Percentiles rank a stretch among this genome's conserved stretches.
phyloP scores from a whole-genome alignment of 2,888 invertebrate genomes.

The Drosophila paramelanica region DNA sequence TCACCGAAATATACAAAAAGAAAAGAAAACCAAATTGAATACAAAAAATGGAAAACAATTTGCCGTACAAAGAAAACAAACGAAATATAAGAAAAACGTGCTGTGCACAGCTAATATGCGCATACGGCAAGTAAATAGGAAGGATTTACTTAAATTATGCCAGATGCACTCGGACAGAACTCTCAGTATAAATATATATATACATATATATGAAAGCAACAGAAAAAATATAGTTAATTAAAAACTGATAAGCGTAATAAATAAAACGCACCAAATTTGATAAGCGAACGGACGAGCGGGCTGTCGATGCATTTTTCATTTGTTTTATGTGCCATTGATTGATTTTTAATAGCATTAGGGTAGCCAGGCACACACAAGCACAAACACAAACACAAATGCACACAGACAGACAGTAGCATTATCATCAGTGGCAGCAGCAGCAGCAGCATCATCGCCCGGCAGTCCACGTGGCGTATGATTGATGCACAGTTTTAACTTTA shows the following conservation, averaged over 20 bases:
- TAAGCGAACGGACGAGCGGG: constrained; percentile 40
- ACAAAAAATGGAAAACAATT: constrained; percentile 18
- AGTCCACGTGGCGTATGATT: constrained; percentile 76
- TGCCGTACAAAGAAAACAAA: constrained; percentile 27
- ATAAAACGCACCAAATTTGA: constrained; percentile 31
- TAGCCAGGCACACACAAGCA: constrained; percentile 20
- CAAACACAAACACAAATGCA: constrained; percentile 11
- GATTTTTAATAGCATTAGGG: constrained; percentile 78
- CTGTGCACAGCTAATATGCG: constrained; percentile 50
- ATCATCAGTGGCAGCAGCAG: constrained; percentile 29
- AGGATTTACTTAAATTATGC: constrained; percentile 44
- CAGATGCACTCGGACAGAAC: constrained; percentile 17
- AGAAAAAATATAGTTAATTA: constrained; percentile 59
- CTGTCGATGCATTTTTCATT: constrained; percentile 66
- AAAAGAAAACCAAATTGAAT: constrained; percentile 5
- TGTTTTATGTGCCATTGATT: constrained; percentile 74
- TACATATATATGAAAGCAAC: constrained; percentile 8
- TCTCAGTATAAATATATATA: constrained; percentile 7
- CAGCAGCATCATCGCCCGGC: constrained; percentile 51
- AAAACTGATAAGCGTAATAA: constrained; percentile 63
- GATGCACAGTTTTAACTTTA: constrained; percentile 58
- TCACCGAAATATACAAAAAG: not conserved
- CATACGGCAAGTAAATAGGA: constrained; percentile 62
- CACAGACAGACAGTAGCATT: constrained; percentile 38
- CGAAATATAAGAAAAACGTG: constrained; percentile 48